phyloP scores from a whole-genome alignment of 2,888 invertebrate genomes.

The Leptopterna dolabrata region DNA sequence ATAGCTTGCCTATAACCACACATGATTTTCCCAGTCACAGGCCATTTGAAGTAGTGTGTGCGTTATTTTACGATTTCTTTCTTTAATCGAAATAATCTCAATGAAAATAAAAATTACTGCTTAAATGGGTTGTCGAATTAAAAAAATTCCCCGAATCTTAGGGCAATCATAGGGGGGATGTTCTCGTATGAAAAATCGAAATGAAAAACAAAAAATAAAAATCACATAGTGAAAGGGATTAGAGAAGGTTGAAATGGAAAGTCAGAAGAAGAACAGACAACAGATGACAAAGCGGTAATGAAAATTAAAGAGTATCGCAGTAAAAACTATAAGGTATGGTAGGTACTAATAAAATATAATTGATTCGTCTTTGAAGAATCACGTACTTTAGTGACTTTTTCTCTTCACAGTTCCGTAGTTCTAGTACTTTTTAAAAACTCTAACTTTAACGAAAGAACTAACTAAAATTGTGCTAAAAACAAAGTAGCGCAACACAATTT shows the following conservation, averaged over 20 bases:
- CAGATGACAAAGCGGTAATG: background rate
- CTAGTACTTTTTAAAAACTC: background rate
- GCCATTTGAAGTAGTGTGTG: conserved; percentile 51
- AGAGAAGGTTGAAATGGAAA: background rate
- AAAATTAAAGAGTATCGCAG: background rate
- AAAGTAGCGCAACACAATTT: background rate
- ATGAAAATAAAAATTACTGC: background rate
- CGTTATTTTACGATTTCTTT: background rate
- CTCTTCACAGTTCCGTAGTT: background rate
- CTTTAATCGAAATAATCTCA: background rate
- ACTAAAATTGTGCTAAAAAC: background rate
- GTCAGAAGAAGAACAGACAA: background rate
- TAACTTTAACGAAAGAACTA: background rate
- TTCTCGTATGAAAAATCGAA: background rate
- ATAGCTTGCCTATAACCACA: conserved; percentile 34
- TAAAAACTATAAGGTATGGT: background rate
- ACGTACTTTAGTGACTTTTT: conserved; percentile 42
- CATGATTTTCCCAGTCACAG: conserved; percentile 47
- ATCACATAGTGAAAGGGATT: background rate
- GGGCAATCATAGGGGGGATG: background rate
- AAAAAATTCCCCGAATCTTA: background rate
- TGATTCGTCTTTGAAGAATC: conserved; percentile 30
- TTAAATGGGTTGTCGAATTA: background rate
- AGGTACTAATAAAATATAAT: background rate
- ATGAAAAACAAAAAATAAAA: background rate